A percentile compares a stretch with the other conserved stretches of the same genome.
Evolutionary conservation across 2,888 invertebrate genomes (phyloP).

Genomic region (Xestia rhomboidea): DNA sequence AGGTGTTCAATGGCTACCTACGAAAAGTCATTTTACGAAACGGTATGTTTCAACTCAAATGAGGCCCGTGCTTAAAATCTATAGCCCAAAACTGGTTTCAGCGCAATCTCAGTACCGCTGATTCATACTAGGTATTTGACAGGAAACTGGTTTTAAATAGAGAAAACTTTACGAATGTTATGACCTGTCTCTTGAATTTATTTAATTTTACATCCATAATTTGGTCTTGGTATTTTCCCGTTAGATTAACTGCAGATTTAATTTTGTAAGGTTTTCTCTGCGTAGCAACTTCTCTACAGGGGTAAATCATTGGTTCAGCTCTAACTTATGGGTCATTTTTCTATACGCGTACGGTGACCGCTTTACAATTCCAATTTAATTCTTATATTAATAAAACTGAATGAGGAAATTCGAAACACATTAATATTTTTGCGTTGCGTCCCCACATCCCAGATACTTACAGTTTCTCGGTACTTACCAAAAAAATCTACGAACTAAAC

Average conservation of each 20-base stretch:
- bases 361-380: neutral
- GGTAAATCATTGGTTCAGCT: slow-evolving; percentile 37
- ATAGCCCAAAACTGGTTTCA: slow-evolving; percentile 80
- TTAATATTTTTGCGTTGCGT: slow-evolving; percentile 8
- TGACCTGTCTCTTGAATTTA: slow-evolving; percentile 45
- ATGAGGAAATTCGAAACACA: neutral
- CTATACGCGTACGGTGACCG: neutral
- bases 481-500: neutral
- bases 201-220: slow-evolving; percentile 40
- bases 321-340: neutral
- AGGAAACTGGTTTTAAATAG: slow-evolving; percentile 70
- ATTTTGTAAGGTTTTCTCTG: slow-evolving; percentile 22
- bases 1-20: slow-evolving; percentile 1
- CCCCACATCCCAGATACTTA: slow-evolving; percentile 22
- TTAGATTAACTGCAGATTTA: slow-evolving; percentile 22
- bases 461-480: slow-evolving; percentile 20
- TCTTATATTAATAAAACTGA: neutral
- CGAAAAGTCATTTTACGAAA: slow-evolving; percentile 36
- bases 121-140: slow-evolving; percentile 73
- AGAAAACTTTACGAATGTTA: slow-evolving; percentile 63
- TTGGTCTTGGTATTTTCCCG: slow-evolving; percentile 40
- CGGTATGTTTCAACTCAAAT: slow-evolving; percentile 65
- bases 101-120: slow-evolving; percentile 68
- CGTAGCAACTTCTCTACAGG: slow-evolving; percentile 2
- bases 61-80: slow-evolving; percentile 72